These are phyloP conservation scores for Grammomys dolichurus DNA, from an alignment of 2,113 vertebrate genomes.

Conservation along the genomic window DNA sequence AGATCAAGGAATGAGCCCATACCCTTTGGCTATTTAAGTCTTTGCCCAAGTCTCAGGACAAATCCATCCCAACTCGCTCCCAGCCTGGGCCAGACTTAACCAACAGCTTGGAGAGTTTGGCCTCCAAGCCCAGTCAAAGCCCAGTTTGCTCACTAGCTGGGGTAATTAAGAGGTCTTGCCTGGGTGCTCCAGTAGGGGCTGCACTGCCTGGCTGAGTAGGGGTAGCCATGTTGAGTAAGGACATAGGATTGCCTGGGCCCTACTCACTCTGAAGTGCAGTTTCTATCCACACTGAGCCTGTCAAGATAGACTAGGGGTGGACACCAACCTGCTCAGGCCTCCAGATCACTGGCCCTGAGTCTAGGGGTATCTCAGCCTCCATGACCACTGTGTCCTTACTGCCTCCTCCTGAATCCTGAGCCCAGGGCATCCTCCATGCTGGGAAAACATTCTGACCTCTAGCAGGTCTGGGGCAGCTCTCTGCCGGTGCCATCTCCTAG, in stretches of 20 bases:
- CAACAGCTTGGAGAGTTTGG: neutral
- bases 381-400: neutral
- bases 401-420: neutral
- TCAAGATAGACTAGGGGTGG: fast-evolving
- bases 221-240: neutral
- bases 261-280: neutral
- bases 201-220: fast-evolving
- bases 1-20: neutral
- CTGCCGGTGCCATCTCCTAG: neutral
- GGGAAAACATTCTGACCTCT: neutral
- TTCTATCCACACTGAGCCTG: fast-evolving
- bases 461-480: neutral
- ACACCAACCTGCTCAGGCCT: fast-evolving
- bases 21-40: neutral
- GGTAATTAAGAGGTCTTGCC: neutral
- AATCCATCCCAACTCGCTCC: neutral
- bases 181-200: neutral
- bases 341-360: fast-evolving
- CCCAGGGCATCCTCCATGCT: neutral
- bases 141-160: neutral
- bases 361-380: too few species aligned
- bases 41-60: neutral
- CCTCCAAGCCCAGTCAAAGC: too few species aligned
- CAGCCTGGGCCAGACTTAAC: neutral
- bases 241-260: neutral